Conservation (phyloP, 2,888 invertebrate genomes). For the Kryphioiulus occultus region DNA sequence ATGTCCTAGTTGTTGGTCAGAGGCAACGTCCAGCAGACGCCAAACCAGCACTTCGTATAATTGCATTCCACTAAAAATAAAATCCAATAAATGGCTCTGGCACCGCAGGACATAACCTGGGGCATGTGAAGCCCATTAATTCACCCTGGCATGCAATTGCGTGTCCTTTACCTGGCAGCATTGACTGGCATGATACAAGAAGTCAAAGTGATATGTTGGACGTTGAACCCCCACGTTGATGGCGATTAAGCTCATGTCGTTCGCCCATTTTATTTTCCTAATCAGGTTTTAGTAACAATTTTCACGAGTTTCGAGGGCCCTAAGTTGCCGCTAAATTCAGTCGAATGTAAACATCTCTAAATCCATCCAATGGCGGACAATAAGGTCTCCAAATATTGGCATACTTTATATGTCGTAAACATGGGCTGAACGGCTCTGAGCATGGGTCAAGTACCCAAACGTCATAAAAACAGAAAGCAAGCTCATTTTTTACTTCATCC, state of each 20-base stretch:
- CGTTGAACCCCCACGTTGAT: background rate
- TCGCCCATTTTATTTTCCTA: background rate
- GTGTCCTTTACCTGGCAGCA: constrained; percentile 18
- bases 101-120: background rate
- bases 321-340: background rate
- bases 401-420: background rate
- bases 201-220: background rate
- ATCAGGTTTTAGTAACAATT: constrained; percentile 34
- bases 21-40: background rate
- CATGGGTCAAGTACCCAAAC: constrained; percentile 31
- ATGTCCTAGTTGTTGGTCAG: background rate
- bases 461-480: constrained; percentile 27
- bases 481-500: constrained; percentile 4
- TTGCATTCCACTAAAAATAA: constrained; percentile 39
- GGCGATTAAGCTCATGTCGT: background rate
- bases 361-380: background rate
- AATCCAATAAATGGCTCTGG: constrained; percentile 18
- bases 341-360: background rate
- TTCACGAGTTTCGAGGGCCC: background rate
- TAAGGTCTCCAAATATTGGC: background rate
- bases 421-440: background rate
- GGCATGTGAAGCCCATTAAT: background rate
- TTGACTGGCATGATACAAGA: background rate
- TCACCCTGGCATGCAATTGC: background rate
- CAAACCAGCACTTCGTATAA: background rate